Evolutionary conservation across 2,797 vertebrate genomes (phyloP).

Genomic region (Myotis pilosus): DNA sequence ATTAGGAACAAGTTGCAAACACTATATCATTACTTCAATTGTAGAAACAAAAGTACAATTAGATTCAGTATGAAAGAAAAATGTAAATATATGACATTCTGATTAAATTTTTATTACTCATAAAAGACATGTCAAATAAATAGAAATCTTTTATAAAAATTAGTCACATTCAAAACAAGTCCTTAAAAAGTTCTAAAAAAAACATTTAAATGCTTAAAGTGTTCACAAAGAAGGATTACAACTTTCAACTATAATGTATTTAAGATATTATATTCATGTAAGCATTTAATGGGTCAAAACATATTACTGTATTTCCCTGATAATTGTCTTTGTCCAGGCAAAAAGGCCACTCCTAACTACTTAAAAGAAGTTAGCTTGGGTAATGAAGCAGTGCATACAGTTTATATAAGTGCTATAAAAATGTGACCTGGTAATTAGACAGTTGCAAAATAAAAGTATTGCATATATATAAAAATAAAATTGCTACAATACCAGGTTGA

Average conservation of each 20-base stretch:
- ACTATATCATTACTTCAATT: neutral
- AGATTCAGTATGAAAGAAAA: slow-evolving; percentile 5
- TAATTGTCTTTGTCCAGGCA: neutral
- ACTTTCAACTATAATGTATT: neutral
- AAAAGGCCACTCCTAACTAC: neutral
- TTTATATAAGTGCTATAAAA: neutral
- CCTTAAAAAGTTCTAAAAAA: neutral
- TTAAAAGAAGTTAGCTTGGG: neutral
- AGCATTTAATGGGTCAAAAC: neutral
- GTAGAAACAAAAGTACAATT: slow-evolving; percentile 22
- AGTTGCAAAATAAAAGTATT: slow-evolving; percentile 21
- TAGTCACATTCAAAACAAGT: neutral
- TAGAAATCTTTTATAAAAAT: slow-evolving; percentile 33
- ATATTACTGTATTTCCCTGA: neutral
- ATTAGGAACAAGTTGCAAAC: neutral
- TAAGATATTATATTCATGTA: neutral
- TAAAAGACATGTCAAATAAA: neutral
- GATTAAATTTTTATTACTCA: slow-evolving; percentile 34
- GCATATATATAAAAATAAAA: neutral
- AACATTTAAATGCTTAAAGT: neutral
- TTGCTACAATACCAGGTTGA: neutral
- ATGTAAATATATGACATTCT: neutral
- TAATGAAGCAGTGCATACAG: neutral
- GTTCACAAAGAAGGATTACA: neutral
- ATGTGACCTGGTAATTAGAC: neutral